Percentiles rank a stretch among this genome's conserved stretches.
Conservation (phyloP, 2,113 vertebrate species). For the Aegithalos caudatus region DNA sequence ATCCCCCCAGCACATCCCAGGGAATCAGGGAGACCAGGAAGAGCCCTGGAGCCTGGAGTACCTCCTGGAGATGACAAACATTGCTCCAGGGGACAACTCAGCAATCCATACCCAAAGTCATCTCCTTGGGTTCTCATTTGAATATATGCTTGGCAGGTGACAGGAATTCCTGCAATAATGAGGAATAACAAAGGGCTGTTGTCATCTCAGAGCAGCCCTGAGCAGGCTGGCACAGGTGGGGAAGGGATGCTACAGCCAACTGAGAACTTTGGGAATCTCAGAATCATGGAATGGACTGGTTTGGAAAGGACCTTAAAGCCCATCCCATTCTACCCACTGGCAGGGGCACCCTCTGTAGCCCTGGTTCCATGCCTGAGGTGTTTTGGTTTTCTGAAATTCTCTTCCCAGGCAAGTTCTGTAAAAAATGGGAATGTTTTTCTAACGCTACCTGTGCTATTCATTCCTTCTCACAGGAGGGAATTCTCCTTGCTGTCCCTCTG, state of each 20-base stretch:
- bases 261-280: not conserved
- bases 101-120: not conserved
- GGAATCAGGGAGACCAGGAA: not conserved
- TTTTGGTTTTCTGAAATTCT: too few relatives aligned
- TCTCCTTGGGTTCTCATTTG: not conserved
- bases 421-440: too few relatives aligned
- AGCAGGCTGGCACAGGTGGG: not conserved
- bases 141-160: not conserved
- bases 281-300: not conserved
- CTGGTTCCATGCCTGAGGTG: too few relatives aligned
- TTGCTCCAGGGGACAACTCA: not conserved
- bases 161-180: not conserved
- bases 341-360: too few relatives aligned
- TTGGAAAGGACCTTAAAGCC: accelerated
- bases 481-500: too few relatives aligned
- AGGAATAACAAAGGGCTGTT: not conserved
- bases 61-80: constrained; percentile 6
- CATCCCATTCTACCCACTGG: accelerated
- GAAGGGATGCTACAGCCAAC: not conserved
- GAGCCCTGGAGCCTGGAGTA: not conserved
- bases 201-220: not conserved
- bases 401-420: too few relatives aligned
- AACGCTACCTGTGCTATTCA: too few relatives aligned
- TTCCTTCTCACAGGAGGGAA: too few relatives aligned
- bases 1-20: not conserved